These are phyloP conservation scores for Hoplias malabaricus DNA, from an alignment of 2,113 vertebrate species.

Conservation along the genomic window DNA sequence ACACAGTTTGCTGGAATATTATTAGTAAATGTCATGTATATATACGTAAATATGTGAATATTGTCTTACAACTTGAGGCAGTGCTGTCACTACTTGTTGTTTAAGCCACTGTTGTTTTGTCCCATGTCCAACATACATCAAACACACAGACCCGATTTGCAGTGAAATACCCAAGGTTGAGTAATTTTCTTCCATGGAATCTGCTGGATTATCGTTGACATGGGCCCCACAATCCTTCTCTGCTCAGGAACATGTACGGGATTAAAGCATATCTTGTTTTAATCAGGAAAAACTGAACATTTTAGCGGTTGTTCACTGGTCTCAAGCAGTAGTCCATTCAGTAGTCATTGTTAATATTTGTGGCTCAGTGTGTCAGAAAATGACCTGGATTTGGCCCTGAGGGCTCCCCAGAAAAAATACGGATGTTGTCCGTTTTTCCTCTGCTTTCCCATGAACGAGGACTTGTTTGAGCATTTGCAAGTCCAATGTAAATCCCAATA, in stretches of 20 bases:
- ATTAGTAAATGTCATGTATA: constrained; percentile 2
- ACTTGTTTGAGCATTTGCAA: constrained; percentile 20
- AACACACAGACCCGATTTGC: constrained; percentile 9
- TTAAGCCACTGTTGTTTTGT: not conserved
- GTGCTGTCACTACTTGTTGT: constrained; percentile 17
- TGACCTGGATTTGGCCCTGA: constrained; percentile 35
- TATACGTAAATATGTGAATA: not conserved
- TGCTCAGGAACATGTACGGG: constrained; percentile 15
- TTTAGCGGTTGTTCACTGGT: not conserved
- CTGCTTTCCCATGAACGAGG: not conserved
- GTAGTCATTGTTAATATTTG: constrained; percentile 4
- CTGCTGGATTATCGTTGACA: constrained; percentile 34
- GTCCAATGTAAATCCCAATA: constrained; percentile 14
- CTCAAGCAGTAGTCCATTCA: constrained; percentile 1
- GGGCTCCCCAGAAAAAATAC: not conserved
- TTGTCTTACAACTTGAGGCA: constrained; percentile 17
- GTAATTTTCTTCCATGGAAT: constrained; percentile 23
- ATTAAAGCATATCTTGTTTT: constrained; percentile 1
- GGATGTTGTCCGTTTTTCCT: constrained; percentile 4
- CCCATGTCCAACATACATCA: constrained; percentile 5
- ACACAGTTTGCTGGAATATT: not conserved
- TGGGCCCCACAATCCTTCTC: constrained; percentile 28
- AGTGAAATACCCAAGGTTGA: constrained; percentile 37
- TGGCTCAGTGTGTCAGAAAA: constrained; percentile 26
- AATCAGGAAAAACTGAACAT: not conserved